These are phyloP conservation scores for Masticophis lateralis DNA, from an alignment of 2,797 vertebrate species.

Conservation along the genomic window DNA sequence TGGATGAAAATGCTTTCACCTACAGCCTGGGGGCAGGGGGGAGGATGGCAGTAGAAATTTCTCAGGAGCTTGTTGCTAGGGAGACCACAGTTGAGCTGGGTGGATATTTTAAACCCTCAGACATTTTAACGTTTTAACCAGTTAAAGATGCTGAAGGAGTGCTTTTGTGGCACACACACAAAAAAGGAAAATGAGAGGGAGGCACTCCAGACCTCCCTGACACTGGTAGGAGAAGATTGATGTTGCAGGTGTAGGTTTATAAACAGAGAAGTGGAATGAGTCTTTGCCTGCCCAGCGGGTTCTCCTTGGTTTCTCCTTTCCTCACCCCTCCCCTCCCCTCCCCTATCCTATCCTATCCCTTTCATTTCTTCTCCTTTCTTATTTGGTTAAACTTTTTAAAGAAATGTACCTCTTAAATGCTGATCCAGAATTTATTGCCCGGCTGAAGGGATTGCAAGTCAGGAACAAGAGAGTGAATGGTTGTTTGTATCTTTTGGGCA, in stretches of 20 bases:
- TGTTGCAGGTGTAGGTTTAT: neutral
- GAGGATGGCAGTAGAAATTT: neutral
- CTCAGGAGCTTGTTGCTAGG: neutral
- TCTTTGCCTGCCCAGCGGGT: neutral
- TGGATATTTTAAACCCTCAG: neutral
- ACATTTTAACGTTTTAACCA: neutral
- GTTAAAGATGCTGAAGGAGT: neutral
- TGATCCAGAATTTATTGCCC: neutral
- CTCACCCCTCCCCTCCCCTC: too few species aligned
- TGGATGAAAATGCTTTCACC: neutral
- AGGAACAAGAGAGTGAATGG: neutral
- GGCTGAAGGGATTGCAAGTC: neutral
- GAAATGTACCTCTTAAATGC: neutral
- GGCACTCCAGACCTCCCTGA: neutral
- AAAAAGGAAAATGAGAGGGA: neutral
- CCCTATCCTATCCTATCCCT: neutral
- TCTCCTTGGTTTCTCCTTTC: neutral
- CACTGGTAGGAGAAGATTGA: neutral
- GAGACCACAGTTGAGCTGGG: neutral
- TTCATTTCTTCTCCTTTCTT: neutral
- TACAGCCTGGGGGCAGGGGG: neutral
- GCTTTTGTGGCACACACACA: neutral
- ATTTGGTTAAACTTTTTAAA: neutral
- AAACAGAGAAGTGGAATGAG: neutral
- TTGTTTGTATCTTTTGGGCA: neutral